Percentiles rank a stretch among this genome's conserved stretches.
Conservation (phyloP, 1,140 invertebrate genomes). For the Drosophila sturtevanti region DNA sequence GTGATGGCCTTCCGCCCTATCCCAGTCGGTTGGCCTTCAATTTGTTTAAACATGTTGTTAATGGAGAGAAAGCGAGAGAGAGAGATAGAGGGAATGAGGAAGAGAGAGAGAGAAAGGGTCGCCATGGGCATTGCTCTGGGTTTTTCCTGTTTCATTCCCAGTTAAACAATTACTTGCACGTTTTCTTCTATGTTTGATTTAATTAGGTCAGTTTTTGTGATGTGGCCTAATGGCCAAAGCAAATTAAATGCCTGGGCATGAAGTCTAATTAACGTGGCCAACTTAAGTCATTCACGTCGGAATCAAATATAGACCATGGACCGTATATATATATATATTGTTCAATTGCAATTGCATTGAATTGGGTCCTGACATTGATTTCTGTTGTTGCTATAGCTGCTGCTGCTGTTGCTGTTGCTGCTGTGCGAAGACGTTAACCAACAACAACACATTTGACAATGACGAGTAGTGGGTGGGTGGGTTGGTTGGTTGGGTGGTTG, state of each 20-base stretch:
- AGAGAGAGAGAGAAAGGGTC: too few relatives aligned
- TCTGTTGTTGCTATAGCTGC: constrained; percentile 19
- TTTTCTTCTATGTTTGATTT: constrained; percentile 36
- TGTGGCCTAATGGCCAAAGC: not conserved
- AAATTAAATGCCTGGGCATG: constrained; percentile 31
- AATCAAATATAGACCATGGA: constrained; percentile 3
- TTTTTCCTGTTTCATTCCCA: constrained; percentile 8
- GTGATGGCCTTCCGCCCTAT: constrained; percentile 6
- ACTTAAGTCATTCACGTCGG: not conserved
- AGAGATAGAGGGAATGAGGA: too few relatives aligned
- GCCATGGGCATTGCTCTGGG: too few relatives aligned
- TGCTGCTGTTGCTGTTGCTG: constrained; percentile 35
- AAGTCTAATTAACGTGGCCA: constrained; percentile 31
- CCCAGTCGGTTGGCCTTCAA: constrained; percentile 46
- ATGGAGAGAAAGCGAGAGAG: not conserved
- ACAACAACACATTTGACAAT: not conserved
- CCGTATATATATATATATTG: not conserved
- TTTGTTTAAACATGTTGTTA: constrained; percentile 48
- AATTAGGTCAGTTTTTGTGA: constrained; percentile 57
- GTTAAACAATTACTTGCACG: constrained; percentile 31
- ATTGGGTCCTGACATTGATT: constrained; percentile 65
- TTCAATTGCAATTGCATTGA: constrained; percentile 30
- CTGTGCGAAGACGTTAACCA: not conserved
- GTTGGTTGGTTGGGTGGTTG: not conserved
- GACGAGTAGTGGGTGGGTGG: not conserved